Base-by-base conservation (phyloP, 2,113 vertebrate genomes). In the Oplegnathus fasciatus region DNA sequence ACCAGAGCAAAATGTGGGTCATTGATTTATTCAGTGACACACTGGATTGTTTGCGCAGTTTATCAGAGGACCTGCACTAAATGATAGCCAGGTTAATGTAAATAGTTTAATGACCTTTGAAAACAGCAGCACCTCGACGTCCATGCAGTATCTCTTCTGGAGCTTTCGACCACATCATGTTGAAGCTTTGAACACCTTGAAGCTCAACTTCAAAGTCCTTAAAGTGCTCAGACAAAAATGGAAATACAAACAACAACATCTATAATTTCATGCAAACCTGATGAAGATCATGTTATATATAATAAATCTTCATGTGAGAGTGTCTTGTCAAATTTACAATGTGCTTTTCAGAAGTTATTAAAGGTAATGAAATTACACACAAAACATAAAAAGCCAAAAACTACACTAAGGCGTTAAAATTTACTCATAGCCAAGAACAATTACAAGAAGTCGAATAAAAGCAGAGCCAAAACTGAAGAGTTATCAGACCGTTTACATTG, bases 21-120 rank as follows among this genome's bases (percentile, higher is more conserved):
- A 81, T 40, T 5, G 62, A 84, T 80, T 78, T 67, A 66, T 57
- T 74, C 26, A 82, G 30, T 64, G 44, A 48, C 30, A 54, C 60
- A 46, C 24, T 52, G 44, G 28, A 78, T 66, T 77, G 50, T 74
- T 79, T 68, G 61, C 22, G 18, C 24, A 62, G 30, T 46, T 54
- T 28, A 40, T 67, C 22, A n/a, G 22, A 65, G 2, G 55, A n/a
- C 48, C 40, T 26, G 1, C 22, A 7, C 22, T 14, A n/a, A 66
- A 52, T 42, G 24, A 32, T 11, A 44, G 26, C 2, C 28, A n/a
- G 50, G 68, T 77, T 28, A 14, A 57, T 67, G 18, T 34, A 26
- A 64, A 54, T 52, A 44, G 54, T 68, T 68, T n/a, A 54, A 42
- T 48, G 5, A 34, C 50, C 24, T 32, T 7, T 17, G 14, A 26